Evolutionary conservation across 2,888 invertebrate genomes (phyloP), one percentile per base, ranked within the genome.

Genomic region (Drosophila diplacantha): DNA sequence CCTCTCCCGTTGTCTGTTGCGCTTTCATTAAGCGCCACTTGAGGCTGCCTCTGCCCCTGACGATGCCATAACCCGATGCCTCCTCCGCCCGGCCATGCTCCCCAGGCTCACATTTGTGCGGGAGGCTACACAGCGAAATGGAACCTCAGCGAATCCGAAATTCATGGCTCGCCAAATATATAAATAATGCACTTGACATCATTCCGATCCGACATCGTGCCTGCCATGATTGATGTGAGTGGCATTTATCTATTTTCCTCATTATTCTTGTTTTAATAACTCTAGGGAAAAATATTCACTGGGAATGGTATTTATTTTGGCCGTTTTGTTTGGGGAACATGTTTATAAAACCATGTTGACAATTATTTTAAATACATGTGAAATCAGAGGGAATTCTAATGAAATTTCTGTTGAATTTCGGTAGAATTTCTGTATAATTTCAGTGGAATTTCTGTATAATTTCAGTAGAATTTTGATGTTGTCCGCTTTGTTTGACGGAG

Each of bases 21-120:
- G 81, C 78, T 82, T 77, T 81, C 83, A 78, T 83, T 74, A 81
- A 75, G 83, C 81, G 71, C 58, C 78, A 82, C 83, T 82, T 75
- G 78, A 80, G 77, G 80, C 76, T 67, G 74, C 60, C 72, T 72
- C 78, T 24, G 34, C 83, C 83, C 66, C 72, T 69, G 56, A 43
- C 16, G 55, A 41, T 35, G 74, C 69, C 57, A 22, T 34, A 29
- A 9, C 52, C 32, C 7, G 31, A 32, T 47, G 31, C 44, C 39
- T 14, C 14, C 41, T 12, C 24, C 35, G 8, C 26, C 26, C 26
- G 8, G 12, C 31, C 20, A 14, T 11, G n/a, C 26, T 55, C 60
- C 62, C 61, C 39, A 18, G 34, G 41, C 62, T 58, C 58, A 59
- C 58, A 59, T 58, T 44, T 58, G 59, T 44, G 24, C 24, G 37